Evolutionary conservation across 2,113 vertebrate genomes (phyloP).

Genomic region (Odocoileus virginianus): DNA sequence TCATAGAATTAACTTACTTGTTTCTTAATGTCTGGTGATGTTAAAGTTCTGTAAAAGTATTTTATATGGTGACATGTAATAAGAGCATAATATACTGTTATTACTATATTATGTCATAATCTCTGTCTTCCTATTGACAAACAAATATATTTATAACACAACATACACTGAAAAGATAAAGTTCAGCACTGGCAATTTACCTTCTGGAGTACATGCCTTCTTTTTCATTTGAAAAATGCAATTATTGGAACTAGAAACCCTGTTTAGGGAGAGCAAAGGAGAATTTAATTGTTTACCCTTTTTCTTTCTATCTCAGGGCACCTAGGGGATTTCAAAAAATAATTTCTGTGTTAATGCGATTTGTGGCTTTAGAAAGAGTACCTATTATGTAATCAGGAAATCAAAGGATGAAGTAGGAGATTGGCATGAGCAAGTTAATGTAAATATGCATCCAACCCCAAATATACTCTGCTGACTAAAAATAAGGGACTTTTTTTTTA

Average conservation of each 20-base stretch:
- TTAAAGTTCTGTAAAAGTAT: neutral
- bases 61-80: neutral
- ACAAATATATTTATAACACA: neutral
- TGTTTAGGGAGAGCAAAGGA: neutral
- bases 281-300: constrained; percentile 20
- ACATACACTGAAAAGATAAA: neutral
- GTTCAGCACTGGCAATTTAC: neutral
- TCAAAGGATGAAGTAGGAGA: neutral
- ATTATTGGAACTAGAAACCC: neutral
- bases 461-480: neutral
- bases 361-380: neutral
- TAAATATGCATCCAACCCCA: neutral
- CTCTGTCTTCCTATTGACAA: neutral
- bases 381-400: neutral
- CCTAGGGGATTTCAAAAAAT: neutral
- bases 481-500: neutral
- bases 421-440: neutral
- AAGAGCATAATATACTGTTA: neutral
- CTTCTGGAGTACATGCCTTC: neutral
- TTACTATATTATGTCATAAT: neutral
- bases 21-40: neutral
- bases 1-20: neutral
- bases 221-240: constrained; percentile 3
- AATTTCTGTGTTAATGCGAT: neutral
- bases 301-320: neutral